Evolutionary conservation across 2,113 vertebrate genomes (phyloP).

Genomic region (Numida meleagris): DNA sequence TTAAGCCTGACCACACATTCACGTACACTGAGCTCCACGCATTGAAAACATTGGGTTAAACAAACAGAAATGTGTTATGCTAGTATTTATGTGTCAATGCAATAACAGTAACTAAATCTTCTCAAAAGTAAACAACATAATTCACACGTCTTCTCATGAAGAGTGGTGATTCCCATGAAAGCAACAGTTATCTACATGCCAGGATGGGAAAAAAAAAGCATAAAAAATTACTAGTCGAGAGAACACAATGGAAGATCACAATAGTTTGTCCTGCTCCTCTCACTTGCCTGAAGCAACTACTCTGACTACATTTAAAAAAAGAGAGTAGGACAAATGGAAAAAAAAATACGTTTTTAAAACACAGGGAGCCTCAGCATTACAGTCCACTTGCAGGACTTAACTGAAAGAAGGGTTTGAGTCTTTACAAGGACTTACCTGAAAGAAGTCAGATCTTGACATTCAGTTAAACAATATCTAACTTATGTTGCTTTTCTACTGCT

Average conservation of each 20-base stretch:
- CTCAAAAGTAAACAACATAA: neutral
- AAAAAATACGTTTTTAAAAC: neutral
- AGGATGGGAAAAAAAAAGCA: slow-evolving; percentile 1
- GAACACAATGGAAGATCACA: neutral
- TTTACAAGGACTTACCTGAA: neutral
- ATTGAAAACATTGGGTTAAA: slow-evolving; percentile 2
- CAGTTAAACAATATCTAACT: neutral
- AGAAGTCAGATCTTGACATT: neutral
- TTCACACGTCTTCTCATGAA: neutral
- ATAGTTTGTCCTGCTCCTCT: neutral
- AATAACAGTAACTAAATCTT: neutral
- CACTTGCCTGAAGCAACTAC: neutral
- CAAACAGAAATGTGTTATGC: neutral
- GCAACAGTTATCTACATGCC: neutral
- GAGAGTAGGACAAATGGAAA: neutral
- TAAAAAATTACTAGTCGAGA: neutral
- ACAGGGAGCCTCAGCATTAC: neutral
- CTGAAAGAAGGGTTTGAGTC: neutral
- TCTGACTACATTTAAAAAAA: neutral
- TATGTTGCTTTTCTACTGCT: neutral
- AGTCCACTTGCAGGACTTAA: neutral
- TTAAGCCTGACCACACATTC: neutral
- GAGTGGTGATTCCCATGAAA: neutral
- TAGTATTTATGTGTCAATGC: neutral
- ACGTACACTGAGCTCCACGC: neutral